Evolutionary conservation across 2,113 vertebrate species (phyloP).

Genomic region (Phylloscopus whistleri): DNA sequence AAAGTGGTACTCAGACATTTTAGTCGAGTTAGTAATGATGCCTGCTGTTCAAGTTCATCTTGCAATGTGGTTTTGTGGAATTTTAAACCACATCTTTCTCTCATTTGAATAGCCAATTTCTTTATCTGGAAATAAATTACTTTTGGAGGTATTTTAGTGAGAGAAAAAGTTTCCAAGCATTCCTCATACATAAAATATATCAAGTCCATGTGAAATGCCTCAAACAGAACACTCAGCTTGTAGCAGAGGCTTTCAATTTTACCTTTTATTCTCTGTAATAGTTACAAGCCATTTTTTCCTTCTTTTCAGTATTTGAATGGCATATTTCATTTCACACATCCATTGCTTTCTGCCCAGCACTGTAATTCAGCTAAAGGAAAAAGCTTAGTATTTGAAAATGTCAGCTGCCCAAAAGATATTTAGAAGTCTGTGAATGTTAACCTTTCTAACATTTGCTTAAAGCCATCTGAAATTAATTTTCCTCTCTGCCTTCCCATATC

Average conservation of each 20-base stretch:
- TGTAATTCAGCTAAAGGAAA: constrained; percentile 59
- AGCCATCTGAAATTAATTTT: constrained; percentile 70
- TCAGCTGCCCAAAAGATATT: constrained; percentile 73
- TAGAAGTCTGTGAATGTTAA: constrained; percentile 67
- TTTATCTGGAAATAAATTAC: constrained; percentile 27
- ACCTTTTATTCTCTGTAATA: constrained; percentile 22
- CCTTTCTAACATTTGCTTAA: constrained; percentile 77
- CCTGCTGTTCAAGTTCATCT: constrained; percentile 9
- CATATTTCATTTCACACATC: constrained; percentile 70
- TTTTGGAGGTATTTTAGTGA: not conserved
- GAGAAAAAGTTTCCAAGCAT: not conserved
- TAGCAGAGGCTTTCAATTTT: constrained; percentile 27
- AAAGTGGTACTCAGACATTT: not conserved
- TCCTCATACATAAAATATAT: constrained; percentile 34
- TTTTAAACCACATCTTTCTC: constrained; percentile 7
- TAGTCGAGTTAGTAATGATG: not conserved
- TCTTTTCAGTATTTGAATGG: constrained; percentile 50
- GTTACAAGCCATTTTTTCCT: constrained; percentile 21
- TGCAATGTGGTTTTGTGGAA: not conserved
- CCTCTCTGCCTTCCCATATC: not conserved
- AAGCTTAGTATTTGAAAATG: constrained; percentile 72
- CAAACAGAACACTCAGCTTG: not conserved
- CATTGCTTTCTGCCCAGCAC: constrained; percentile 38
- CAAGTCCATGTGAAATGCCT: not conserved
- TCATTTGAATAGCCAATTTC: constrained; percentile 46